phyloP scores from a whole-genome alignment of 2,888 invertebrate genomes.

The Rhopalosiphum nymphaeae region DNA sequence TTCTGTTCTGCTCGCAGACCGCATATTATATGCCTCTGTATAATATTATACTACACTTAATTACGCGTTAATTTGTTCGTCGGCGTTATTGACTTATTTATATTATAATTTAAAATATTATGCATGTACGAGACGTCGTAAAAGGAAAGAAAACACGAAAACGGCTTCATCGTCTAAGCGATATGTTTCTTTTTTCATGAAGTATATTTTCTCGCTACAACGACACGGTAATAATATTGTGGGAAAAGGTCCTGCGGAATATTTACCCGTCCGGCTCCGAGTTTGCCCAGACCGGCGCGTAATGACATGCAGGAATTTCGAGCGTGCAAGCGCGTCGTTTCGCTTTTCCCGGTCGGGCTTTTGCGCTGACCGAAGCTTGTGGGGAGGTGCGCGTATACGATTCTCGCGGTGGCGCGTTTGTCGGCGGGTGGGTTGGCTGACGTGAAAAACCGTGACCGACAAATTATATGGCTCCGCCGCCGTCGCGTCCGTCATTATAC shows the following conservation, averaged over 20 bases:
- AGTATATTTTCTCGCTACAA: not conserved
- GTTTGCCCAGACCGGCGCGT: not conserved
- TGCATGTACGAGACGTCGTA: not conserved
- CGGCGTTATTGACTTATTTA: not conserved
- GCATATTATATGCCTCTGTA: not conserved
- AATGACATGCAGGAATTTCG: not conserved
- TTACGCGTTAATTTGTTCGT: not conserved
- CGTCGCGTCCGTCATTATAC: constrained; percentile 49
- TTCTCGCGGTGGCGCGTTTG: not conserved
- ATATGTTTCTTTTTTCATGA: too few relatives aligned
- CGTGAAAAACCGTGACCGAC: constrained; percentile 59
- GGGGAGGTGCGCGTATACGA: not conserved
- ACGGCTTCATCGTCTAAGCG: not conserved
- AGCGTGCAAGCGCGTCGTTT: not conserved
- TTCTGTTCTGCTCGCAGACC: not conserved
- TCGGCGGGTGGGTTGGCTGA: not conserved
- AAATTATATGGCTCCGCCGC: constrained; percentile 49
- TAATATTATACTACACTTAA: not conserved
- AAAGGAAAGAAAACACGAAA: not conserved
- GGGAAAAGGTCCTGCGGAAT: not conserved
- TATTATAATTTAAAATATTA: not conserved
- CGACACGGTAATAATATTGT: not conserved
- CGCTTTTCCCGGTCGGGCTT: not conserved
- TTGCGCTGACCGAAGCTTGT: not conserved
- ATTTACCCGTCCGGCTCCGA: not conserved